Percentiles rank a stretch among this genome's conserved stretches.
These are phyloP conservation scores for Papilio helenus DNA, from an alignment of 1,140 invertebrate genomes.

Conservation along the genomic window DNA sequence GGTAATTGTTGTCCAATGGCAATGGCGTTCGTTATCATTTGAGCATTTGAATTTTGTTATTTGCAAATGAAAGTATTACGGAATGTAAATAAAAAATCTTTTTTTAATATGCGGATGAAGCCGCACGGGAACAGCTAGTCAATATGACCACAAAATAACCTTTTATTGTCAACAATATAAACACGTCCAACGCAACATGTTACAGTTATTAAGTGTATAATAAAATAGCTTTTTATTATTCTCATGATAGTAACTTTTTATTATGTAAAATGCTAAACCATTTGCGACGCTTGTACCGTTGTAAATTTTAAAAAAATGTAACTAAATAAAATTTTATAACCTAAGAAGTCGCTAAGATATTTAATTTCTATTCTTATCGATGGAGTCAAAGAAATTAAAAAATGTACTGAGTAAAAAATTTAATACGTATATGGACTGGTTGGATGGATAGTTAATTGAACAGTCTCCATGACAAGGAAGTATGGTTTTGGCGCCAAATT, in stretches of 20 bases:
- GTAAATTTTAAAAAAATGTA: neutral
- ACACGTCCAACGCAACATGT: neutral
- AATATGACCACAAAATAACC: neutral
- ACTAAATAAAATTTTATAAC: neutral
- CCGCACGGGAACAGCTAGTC: too few species aligned
- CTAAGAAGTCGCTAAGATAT: neutral
- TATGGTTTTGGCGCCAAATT: constrained; percentile 23
- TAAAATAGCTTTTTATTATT: constrained; percentile 9
- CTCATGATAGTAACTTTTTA: neutral
- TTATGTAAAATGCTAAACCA: neutral
- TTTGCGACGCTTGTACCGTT: neutral
- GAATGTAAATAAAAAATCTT: too few species aligned
- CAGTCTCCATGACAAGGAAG: constrained; percentile 9
- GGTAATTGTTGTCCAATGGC: too few species aligned
- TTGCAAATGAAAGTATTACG: too few species aligned
- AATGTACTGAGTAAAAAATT: too few species aligned
- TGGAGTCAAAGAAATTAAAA: too few species aligned
- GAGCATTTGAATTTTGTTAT: too few species aligned
- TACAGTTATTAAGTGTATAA: neutral
- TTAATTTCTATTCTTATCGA: neutral
- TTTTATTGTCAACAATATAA: neutral
- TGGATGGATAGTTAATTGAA: neutral
- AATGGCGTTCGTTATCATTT: too few species aligned
- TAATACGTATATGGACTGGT: neutral
- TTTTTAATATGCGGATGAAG: too few species aligned